A percentile compares a stretch with the other conserved stretches of the same genome.
Evolutionary conservation across 2,113 vertebrate species (phyloP).

Genomic region (Ahaetulla prasina): DNA sequence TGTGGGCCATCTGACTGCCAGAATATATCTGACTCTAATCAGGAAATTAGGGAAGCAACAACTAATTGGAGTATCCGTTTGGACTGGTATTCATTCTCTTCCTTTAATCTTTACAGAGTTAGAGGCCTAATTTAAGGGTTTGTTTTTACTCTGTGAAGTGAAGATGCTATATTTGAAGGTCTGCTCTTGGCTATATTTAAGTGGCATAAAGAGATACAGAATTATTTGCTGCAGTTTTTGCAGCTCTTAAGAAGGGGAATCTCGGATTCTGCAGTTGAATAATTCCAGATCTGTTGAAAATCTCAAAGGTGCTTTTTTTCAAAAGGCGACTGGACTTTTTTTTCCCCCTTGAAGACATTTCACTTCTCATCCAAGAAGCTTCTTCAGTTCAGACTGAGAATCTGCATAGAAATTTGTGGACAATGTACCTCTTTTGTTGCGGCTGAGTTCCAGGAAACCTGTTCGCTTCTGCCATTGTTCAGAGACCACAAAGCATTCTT

Average conservation of each 20-base stretch:
- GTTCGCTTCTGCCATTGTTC: neutral
- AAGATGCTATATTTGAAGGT: neutral
- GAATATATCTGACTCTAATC: neutral
- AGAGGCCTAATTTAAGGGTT: neutral
- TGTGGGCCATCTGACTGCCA: too few species aligned
- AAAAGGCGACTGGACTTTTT: too few species aligned
- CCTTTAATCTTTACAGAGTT: neutral
- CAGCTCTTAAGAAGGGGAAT: neutral
- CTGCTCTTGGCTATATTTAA: neutral
- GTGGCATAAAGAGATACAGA: neutral
- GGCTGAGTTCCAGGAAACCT: neutral
- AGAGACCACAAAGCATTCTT: slow-evolving; percentile 23
- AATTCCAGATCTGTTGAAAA: neutral
- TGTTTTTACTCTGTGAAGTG: neutral
- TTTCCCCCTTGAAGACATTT: neutral
- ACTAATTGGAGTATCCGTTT: neutral
- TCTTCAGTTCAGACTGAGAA: neutral
- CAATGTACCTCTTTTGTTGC: neutral
- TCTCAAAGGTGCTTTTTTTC: neutral
- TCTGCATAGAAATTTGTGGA: neutral
- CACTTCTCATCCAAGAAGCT: neutral
- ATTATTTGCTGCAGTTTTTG: neutral
- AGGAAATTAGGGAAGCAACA: neutral
- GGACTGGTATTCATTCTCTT: neutral
- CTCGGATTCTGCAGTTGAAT: neutral